Conservation (phyloP, 2,888 invertebrate genomes). For the Antheraea assamensis region DNA sequence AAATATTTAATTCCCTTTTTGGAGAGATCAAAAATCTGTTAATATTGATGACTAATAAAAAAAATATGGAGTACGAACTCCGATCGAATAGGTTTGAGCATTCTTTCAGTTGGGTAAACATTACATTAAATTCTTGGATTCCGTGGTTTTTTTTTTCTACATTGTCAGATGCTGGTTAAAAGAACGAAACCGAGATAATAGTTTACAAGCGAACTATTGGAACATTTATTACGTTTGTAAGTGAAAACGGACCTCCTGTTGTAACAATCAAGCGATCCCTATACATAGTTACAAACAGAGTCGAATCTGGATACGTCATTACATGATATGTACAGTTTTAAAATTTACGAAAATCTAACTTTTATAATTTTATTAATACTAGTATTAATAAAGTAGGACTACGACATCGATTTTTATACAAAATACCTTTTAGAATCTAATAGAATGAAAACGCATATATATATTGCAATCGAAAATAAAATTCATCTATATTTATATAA, state of each 20-base stretch:
- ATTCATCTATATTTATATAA: constrained; percentile 27
- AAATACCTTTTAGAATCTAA: constrained; percentile 31
- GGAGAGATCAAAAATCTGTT: not conserved
- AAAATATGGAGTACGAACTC: not conserved
- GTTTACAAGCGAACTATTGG: too few relatives aligned
- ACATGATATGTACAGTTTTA: constrained; percentile 36
- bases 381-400: constrained; percentile 34
- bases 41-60: not conserved
- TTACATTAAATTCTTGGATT: too few relatives aligned
- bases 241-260: not conserved
- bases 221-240: not conserved
- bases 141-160: too few relatives aligned
- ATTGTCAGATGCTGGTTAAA: too few relatives aligned
- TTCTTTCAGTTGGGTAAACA: not conserved
- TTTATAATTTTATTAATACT: constrained; percentile 40
- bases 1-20: not conserved
- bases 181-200: too few relatives aligned
- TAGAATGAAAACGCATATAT: constrained; percentile 33
- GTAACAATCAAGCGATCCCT: not conserved
- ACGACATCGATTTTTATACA: constrained; percentile 38
- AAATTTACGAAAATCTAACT: constrained; percentile 33
- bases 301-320: not conserved
- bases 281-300: not conserved
- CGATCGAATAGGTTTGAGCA: not conserved
- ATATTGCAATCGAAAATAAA: constrained; percentile 33